phyloP scores from a whole-genome alignment of 2,888 invertebrate species.

The Platycheirus rosarum region DNA sequence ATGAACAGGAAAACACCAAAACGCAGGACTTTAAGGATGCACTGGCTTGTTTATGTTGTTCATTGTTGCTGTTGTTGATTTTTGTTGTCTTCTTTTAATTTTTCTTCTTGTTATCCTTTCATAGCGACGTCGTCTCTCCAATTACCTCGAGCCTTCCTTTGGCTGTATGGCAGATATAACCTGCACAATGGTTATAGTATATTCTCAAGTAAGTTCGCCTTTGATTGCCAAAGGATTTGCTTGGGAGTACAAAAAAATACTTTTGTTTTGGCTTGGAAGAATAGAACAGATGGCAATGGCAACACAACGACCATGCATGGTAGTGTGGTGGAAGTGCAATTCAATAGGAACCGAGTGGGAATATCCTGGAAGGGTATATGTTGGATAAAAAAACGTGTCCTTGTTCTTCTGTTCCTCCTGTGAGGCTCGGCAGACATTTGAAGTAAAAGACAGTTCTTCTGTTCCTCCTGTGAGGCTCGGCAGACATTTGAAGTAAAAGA shows the following conservation, averaged over 20 bases:
- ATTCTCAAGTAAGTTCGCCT: slow-evolving; percentile 65
- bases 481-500: slow-evolving; percentile 57
- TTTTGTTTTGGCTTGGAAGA: slow-evolving; percentile 42
- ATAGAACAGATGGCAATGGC: slow-evolving; percentile 46
- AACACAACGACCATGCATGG: slow-evolving; percentile 7
- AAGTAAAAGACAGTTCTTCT: slow-evolving; percentile 39
- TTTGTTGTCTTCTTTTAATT: slow-evolving; percentile 21
- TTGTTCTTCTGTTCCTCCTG: slow-evolving; percentile 36
- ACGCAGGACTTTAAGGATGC: slow-evolving; percentile 58
- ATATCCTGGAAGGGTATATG: slow-evolving; percentile 71
- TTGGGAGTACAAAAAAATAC: too few relatives aligned
- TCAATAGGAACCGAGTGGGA: slow-evolving; percentile 70
- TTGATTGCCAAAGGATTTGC: slow-evolving; percentile 72
- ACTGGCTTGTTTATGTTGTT: slow-evolving; percentile 59
- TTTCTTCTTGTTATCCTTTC: slow-evolving; percentile 31
- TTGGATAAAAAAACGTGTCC: slow-evolving; percentile 65
- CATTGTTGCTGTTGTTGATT: slow-evolving; percentile 54
- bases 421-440: slow-evolving; percentile 37
- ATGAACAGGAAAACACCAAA: slow-evolving; percentile 73
- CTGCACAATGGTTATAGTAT: slow-evolving; percentile 13
- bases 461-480: slow-evolving; percentile 12
- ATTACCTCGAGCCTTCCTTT: slow-evolving; percentile 64
- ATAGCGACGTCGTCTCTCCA: slow-evolving; percentile 53
- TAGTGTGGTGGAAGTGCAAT: slow-evolving; percentile 53
- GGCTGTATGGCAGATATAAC: slow-evolving; percentile 21